A percentile compares a stretch with the other conserved stretches of the same genome.
Conservation (phyloP, 2,888 invertebrate genomes). For the Sturmia bella region DNA sequence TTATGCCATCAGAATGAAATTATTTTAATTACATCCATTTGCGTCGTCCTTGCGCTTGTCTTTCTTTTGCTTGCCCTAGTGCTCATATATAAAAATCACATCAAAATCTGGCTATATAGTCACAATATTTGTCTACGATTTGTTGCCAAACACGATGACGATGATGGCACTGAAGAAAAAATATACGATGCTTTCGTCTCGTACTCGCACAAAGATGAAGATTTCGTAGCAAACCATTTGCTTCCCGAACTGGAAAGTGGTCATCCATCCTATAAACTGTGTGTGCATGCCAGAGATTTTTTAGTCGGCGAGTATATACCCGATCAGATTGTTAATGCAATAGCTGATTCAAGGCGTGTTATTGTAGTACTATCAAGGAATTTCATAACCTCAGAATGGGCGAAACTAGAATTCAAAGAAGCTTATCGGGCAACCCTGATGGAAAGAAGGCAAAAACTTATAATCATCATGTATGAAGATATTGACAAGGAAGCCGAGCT, state of each 20-base stretch:
- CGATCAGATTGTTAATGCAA: constrained; percentile 87
- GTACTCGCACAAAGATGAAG: constrained; percentile 89
- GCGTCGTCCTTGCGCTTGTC: constrained; percentile 81
- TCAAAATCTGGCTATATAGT: constrained; percentile 87
- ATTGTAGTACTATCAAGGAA: constrained; percentile 87
- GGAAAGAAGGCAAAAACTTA: constrained; percentile 86
- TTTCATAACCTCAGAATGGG: constrained; percentile 89
- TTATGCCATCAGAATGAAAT: too few relatives aligned
- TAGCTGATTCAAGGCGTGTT: constrained; percentile 87
- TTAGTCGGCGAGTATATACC: constrained; percentile 88
- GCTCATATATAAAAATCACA: constrained; percentile 84
- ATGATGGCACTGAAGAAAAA: constrained; percentile 82
- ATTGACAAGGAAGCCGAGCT: constrained; percentile 84
- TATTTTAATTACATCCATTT: constrained; percentile 78
- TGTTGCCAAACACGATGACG: constrained; percentile 87
- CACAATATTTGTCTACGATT: constrained; percentile 85
- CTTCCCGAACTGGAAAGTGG: constrained; percentile 86
- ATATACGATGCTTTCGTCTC: constrained; percentile 91
- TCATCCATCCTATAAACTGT: constrained; percentile 86
- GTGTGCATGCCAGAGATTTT: constrained; percentile 89
- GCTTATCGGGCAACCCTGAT: constrained; percentile 87
- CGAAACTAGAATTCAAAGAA: constrained; percentile 88
- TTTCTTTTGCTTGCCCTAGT: constrained; percentile 82
- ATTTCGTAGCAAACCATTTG: constrained; percentile 86
- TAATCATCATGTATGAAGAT: constrained; percentile 89